Base-by-base conservation (phyloP, 2,888 invertebrate genomes). In the Margaritifera margaritifera region DNA sequence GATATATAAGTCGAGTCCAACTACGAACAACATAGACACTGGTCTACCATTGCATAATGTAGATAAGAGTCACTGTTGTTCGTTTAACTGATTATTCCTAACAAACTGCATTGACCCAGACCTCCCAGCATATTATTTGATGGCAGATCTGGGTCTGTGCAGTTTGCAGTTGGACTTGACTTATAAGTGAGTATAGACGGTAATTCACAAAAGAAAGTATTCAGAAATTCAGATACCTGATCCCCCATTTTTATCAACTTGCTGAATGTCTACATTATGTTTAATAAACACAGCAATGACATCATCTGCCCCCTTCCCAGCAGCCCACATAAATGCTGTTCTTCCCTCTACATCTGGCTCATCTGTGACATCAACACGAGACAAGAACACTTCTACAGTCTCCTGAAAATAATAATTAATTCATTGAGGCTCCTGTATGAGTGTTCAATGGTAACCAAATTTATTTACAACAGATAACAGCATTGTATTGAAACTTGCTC, bases 311-410 rank as follows among this genome's bases (percentile, higher is more conserved):
- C 89, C 89, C 72, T 88, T 88, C 52, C 89, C 86, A 50, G 89
- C 87, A 25, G 90, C 90, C 90, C 90, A 90, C 85, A 90, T 87
- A 69, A 90, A 87, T 19, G 90, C 90, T 56, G 87, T 88, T 20
- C 89, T 79, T 20, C 90, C 90, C 27, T 89, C 87, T 6, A 83
- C 80, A 74, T 90, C 90, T 6, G 87, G 82, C 64, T 90, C 89
- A 70, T 89, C 88, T 20, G 81, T 84, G 27, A 89, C 81, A 58
- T 80, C 81, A 24, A 82, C 80, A 20, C 84, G 77, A 1, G 84
- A 79, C 50, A 90, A 75, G 73, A 90, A 90, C 24, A 89, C 86
- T 57, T 86, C 84, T 20, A 89, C 89, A 20, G 89, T 89, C 66
- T 89, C 88, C 90, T 90, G 72, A 11, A 70, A 69, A 22, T 57